Conservation (phyloP, 2,113 vertebrate species). For the Thunnus thynnus region DNA sequence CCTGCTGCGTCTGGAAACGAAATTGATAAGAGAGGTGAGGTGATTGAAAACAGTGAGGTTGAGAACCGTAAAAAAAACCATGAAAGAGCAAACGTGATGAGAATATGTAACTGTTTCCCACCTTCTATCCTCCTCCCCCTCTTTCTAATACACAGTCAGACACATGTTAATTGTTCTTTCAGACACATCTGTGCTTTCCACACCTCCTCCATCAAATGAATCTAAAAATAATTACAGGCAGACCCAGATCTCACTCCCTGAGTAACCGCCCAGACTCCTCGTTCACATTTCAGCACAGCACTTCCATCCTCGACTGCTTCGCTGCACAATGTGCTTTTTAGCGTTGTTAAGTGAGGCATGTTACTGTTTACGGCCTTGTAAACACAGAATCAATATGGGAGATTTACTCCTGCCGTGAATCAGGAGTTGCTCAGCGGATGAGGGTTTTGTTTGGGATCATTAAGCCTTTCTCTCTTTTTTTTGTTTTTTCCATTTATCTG, state of each 20-base stretch:
- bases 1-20: too few relatives aligned
- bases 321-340: conserved; percentile 25
- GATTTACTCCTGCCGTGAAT: conserved; percentile 45
- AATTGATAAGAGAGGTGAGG: too few relatives aligned
- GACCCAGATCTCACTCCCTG: conserved; percentile 19
- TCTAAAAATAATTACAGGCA: conserved; percentile 54
- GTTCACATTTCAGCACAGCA: not conserved
- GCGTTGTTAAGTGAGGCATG: conserved; percentile 25
- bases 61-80: too few relatives aligned
- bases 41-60: too few relatives aligned
- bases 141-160: conserved; percentile 10
- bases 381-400: conserved; percentile 56
- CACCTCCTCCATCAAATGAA: conserved; percentile 46
- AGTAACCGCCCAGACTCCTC: conserved; percentile 2
- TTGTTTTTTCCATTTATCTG: not conserved
- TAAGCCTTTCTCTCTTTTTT: not conserved
- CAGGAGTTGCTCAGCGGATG: not conserved
- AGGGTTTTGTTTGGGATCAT: conserved; percentile 12
- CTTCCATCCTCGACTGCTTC: not conserved
- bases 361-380: conserved; percentile 39
- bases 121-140: conserved; percentile 1
- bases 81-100: not conserved
- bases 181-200: conserved; percentile 53
- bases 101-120: not conserved
- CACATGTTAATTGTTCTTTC: conserved; percentile 36